phyloP scores from a whole-genome alignment of 2,888 invertebrate species.

The Stegana nigrithorax region DNA sequence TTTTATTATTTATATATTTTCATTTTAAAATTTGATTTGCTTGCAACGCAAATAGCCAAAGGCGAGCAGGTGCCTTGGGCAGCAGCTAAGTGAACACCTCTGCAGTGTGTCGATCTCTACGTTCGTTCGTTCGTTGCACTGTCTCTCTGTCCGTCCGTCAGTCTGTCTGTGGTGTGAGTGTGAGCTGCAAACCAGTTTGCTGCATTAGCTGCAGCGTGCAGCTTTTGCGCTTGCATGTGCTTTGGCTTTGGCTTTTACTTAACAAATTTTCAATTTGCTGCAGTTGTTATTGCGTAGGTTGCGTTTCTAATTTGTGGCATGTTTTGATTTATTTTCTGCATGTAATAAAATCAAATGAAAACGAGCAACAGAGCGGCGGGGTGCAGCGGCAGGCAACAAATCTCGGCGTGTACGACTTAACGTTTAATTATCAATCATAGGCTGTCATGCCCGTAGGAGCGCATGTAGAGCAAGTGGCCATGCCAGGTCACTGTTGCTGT shows the following conservation, averaged over 20 bases:
- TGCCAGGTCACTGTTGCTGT: not conserved
- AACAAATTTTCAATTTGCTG: conserved; percentile 8
- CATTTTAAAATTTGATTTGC: not conserved
- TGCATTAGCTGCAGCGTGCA: not conserved
- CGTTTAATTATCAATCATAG: conserved; percentile 18
- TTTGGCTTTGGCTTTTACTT: not conserved
- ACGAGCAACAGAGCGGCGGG: not conserved
- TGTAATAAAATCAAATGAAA: not conserved
- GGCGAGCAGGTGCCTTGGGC: not conserved
- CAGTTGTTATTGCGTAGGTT: conserved; percentile 11
- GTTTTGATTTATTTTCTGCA: conserved; percentile 14
- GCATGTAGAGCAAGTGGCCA: too few relatives aligned
- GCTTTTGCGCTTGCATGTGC: not conserved
- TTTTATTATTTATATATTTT: not conserved
- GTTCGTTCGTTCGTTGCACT: too few relatives aligned
- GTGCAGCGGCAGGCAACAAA: not conserved
- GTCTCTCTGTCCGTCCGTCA: not conserved
- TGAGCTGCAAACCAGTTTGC: not conserved
- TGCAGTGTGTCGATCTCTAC: too few relatives aligned
- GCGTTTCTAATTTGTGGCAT: conserved; percentile 15
- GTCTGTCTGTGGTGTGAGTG: too few relatives aligned
- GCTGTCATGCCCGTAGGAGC: conserved; percentile 1
- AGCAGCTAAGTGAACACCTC: not conserved
- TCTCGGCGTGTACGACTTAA: not conserved
- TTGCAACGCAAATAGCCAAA: not conserved